phyloP scores from a whole-genome alignment of 2,113 vertebrate species.

The Artemisiospiza belli region DNA sequence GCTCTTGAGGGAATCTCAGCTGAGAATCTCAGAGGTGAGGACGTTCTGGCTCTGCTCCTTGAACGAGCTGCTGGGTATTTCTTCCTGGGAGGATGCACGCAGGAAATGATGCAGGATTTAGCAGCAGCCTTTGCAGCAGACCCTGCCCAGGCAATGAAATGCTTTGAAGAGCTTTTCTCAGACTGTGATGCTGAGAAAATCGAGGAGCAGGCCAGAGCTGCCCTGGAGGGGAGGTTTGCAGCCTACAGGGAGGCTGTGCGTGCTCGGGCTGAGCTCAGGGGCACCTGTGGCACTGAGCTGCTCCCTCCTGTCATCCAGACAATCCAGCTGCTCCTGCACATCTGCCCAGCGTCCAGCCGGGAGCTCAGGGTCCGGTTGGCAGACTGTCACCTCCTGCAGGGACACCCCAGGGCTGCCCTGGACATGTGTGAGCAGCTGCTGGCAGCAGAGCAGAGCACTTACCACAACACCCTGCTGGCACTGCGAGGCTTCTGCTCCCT shows the following conservation, averaged over 20 bases:
- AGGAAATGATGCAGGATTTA: constrained; percentile 80
- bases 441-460: constrained; percentile 69
- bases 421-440: constrained; percentile 84
- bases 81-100: constrained; percentile 66
- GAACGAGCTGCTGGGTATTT: constrained; percentile 81
- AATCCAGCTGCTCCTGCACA: constrained; percentile 82
- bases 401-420: constrained; percentile 75
- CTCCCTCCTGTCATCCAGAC: constrained; percentile 78
- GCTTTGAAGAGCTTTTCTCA: constrained; percentile 79
- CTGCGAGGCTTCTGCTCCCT: constrained; percentile 87
- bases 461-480: constrained; percentile 84
- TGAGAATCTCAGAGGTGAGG: background rate
- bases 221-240: constrained; percentile 77
- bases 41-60: constrained; percentile 64
- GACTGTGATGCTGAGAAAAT: constrained; percentile 39
- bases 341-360: constrained; percentile 73
- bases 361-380: constrained; percentile 84
- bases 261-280: constrained; percentile 79
- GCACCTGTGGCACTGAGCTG: constrained; percentile 77
- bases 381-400: constrained; percentile 87
- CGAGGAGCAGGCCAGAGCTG: constrained; percentile 50
- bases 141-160: constrained; percentile 71
- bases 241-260: constrained; percentile 81
- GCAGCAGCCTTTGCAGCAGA: constrained; percentile 79
- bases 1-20: constrained; percentile 48